Evolutionary conservation across 2,888 invertebrate species (phyloP).

Genomic region (Eupithecia inturbata): DNA sequence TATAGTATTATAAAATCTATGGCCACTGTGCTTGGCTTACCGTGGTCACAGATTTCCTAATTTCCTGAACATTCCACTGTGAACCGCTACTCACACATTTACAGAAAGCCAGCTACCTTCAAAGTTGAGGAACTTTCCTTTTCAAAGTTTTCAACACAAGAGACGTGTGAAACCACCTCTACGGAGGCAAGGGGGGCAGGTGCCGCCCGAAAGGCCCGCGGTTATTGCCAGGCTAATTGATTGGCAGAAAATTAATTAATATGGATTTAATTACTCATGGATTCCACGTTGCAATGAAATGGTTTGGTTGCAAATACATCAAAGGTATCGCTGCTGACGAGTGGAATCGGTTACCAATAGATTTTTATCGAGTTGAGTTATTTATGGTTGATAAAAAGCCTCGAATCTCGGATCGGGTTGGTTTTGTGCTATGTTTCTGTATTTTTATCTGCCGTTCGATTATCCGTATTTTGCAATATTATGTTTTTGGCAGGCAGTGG

Average conservation of each 20-base stretch:
- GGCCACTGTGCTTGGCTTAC: too few species aligned
- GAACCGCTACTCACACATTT: not conserved
- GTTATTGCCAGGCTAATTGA: conserved; percentile 37
- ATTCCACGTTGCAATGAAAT: conserved; percentile 1
- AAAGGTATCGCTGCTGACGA: conserved; percentile 1
- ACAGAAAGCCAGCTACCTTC: not conserved
- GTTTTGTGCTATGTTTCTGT: not conserved
- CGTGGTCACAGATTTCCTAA: too few species aligned
- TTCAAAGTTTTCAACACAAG: not conserved
- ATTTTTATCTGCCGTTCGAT: not conserved
- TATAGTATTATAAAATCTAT: too few species aligned
- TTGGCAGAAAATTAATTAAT: conserved; percentile 40
- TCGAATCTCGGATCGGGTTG: not conserved
- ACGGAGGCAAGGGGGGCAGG: conserved; percentile 11
- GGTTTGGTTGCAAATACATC: not conserved
- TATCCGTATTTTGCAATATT: not conserved
- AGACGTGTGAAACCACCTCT: conserved; percentile 1
- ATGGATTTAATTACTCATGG: conserved; percentile 33
- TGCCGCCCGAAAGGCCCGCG: conserved; percentile 14
- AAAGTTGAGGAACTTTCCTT: not conserved
- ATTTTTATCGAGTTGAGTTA: not conserved
- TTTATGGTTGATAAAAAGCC: not conserved
- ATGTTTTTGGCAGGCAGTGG: too few species aligned
- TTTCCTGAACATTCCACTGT: not conserved
- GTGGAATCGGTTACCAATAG: not conserved